Base-by-base conservation (phyloP, 1,140 invertebrate species). In the Parapsyche elsis region DNA sequence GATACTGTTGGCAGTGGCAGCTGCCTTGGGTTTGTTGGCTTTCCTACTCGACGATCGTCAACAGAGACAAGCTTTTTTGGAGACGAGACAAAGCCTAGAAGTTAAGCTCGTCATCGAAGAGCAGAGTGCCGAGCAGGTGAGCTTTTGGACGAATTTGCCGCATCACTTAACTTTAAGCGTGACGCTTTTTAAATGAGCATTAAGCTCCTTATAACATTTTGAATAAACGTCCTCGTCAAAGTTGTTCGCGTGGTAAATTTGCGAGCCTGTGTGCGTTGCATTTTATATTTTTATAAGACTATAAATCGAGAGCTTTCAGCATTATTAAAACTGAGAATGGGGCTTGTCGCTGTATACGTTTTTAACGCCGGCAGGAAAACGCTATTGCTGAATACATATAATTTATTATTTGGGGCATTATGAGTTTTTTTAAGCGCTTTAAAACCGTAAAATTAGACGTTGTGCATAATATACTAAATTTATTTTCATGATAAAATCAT, bases 71-170 rank as follows among this genome's bases (percentile, higher is more conserved):
- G 95, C 96, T 21, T 98, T 98, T 86, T 88, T 97, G 45, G 96
- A 98, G 88, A 97, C 96, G 0, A 94, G 97, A 84, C 93, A 96
- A 87, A 97, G 96, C 84, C 90, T 98, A 64, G 95, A 96, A 85
- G 94, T 97, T 79, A 97, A 97, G 87, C 90, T 97, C 78, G 93
- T 96, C 24, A 96, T 98, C 76, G 96, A 98, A 88, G 95, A 98
- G 85, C 95, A 97, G 87, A 95, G 95, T 74, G 94, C 94, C 46
- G 96, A 98, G 88, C 95, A 97, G 92, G 95, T 95, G 84, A 87
- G 84, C 79, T 44, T 61, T 19, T 45, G 26, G 19, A 61, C 21
- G 9, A 71, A 80, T 79, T 21, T 79, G 26, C 80, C 24, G 38
- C 21, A 14, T 26, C 14, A 71, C 10, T 67, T 5, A 67, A 7